phyloP scores from a whole-genome alignment of 2,113 vertebrate genomes.

The Burhinus bistriatus region DNA sequence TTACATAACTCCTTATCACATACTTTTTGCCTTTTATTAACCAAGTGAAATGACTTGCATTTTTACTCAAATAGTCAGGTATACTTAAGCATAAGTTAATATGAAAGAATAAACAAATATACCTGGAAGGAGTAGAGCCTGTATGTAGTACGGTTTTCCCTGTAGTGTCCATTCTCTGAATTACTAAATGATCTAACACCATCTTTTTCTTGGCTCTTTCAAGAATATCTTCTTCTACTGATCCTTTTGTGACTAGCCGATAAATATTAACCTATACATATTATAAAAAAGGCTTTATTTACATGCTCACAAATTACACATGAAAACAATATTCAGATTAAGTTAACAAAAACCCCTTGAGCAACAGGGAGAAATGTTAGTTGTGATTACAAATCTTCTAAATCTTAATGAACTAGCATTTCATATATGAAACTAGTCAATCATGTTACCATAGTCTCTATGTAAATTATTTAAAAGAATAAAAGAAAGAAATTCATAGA shows the following conservation, averaged over 20 bases:
- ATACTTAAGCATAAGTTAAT: neutral
- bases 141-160: conserved; percentile 95
- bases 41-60: neutral
- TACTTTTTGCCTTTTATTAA: neutral
- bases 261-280: conserved; percentile 93
- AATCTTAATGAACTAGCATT: neutral
- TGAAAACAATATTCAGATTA: conserved; percentile 7
- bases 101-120: conserved; percentile 6
- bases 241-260: conserved; percentile 92
- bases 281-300: conserved; percentile 19
- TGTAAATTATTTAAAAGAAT: neutral
- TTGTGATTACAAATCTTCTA: neutral
- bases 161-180: conserved; percentile 99
- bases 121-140: conserved; percentile 93
- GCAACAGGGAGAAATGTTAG: neutral
- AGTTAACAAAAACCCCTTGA: neutral
- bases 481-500: neutral
- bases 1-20: neutral
- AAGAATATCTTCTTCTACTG: conserved; percentile 97
- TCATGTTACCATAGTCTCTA: neutral
- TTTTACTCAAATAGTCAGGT: conserved; percentile 37
- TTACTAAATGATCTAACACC: conserved; percentile 97
- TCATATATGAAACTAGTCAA: neutral
- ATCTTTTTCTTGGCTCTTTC: conserved; percentile 98
- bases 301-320: neutral